Evolutionary conservation across 2,888 invertebrate genomes (phyloP).

Genomic region (Hedya salicella): DNA sequence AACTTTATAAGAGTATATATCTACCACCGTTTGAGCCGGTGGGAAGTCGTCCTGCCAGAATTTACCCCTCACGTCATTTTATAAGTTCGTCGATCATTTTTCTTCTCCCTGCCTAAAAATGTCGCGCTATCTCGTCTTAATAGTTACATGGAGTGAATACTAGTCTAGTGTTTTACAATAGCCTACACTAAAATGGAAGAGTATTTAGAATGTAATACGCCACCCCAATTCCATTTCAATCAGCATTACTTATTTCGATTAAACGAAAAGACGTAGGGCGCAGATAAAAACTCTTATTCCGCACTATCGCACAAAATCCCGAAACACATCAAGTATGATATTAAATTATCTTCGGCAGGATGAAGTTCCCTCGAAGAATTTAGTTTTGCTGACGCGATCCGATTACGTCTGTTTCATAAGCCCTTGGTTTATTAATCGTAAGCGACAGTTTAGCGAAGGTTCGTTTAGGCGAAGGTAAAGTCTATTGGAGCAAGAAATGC

Average conservation of each 20-base stretch:
- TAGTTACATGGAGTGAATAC: no score
- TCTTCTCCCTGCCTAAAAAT: no score
- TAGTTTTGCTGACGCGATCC: constrained; percentile 42
- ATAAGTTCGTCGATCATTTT: no score
- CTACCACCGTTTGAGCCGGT: no score
- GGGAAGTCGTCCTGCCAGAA: no score
- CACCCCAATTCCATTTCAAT: constrained; percentile 17
- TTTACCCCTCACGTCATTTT: no score
- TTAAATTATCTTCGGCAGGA: constrained; percentile 42
- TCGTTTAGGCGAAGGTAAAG: background rate
- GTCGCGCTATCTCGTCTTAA: no score
- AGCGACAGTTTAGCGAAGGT: constrained; percentile 9
- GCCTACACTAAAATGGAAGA: no score
- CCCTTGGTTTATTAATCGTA: constrained; percentile 30
- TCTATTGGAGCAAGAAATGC: no score
- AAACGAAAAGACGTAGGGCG: constrained; percentile 24
- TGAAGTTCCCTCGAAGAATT: constrained; percentile 38
- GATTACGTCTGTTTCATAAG: constrained; percentile 37
- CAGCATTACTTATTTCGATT: constrained; percentile 25
- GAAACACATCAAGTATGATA: constrained; percentile 44
- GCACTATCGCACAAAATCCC: constrained; percentile 39
- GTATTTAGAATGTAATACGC: background rate
- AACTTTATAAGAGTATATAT: no score
- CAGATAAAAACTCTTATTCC: constrained; percentile 41
- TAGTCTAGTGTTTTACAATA: no score